Conservation (phyloP, 2,797 vertebrate species). For the Monodelphis domestica region DNA sequence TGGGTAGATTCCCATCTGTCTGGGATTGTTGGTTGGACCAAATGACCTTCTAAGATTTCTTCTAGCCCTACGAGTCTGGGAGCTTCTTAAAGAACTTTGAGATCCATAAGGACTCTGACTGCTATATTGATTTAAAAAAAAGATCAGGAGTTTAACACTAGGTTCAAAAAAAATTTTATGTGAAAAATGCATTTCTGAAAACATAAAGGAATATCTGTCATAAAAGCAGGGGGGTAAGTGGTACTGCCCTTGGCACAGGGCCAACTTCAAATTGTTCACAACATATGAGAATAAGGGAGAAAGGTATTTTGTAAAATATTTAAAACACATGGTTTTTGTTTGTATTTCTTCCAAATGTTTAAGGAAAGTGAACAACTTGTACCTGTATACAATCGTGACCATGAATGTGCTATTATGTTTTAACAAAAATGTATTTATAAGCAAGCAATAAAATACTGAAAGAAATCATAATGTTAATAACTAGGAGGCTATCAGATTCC, state of each 20-base stretch:
- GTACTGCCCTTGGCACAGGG: constrained; percentile 74
- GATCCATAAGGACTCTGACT: constrained; percentile 28
- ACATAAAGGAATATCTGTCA: constrained; percentile 61
- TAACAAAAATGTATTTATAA: constrained; percentile 88
- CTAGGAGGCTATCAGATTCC: constrained; percentile 81
- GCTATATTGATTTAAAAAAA: constrained; percentile 41
- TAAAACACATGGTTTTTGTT: constrained; percentile 87
- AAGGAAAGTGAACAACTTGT: constrained; percentile 83
- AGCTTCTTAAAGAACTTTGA: constrained; percentile 39
- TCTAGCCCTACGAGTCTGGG: constrained; percentile 15
- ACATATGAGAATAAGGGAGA: constrained; percentile 73
- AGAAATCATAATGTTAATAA: constrained; percentile 85
- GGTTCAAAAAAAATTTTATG: constrained; percentile 55
- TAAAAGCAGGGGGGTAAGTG: constrained; percentile 69
- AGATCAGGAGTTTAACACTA: constrained; percentile 6
- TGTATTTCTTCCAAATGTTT: constrained; percentile 86
- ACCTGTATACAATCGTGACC: constrained; percentile 84
- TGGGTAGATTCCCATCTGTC: constrained; percentile 48
- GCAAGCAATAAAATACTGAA: constrained; percentile 82
- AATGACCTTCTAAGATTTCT: constrained; percentile 15
- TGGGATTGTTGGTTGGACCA: constrained; percentile 18
- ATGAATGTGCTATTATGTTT: constrained; percentile 86
- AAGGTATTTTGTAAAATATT: constrained; percentile 84
- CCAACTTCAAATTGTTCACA: constrained; percentile 75
- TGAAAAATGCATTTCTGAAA: constrained; percentile 73